Percentiles rank a stretch among this genome's conserved stretches.
These are phyloP conservation scores for Chironomus striatipennis DNA, from an alignment of 1,140 invertebrate genomes.

Conservation along the genomic window DNA sequence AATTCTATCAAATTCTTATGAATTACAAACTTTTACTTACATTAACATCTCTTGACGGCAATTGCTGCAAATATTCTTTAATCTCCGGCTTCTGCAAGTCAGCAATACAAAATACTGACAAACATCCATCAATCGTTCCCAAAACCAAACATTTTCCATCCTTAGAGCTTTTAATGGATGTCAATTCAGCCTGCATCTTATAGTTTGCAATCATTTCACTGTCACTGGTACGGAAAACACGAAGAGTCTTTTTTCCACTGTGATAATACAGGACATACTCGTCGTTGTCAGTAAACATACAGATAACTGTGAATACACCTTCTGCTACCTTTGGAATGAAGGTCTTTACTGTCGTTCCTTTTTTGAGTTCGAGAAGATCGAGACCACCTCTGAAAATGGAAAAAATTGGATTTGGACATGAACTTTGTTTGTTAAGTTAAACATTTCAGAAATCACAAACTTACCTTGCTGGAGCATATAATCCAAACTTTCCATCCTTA, in stretches of 20 bases:
- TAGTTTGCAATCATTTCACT: constrained; percentile 88
- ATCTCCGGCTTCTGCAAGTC: constrained; percentile 64
- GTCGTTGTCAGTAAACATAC: constrained; percentile 87
- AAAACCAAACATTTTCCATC: constrained; percentile 75
- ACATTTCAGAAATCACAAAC: not conserved
- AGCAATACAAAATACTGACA: constrained; percentile 83
- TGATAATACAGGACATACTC: constrained; percentile 96
- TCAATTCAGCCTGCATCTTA: constrained; percentile 83
- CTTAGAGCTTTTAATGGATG: constrained; percentile 70
- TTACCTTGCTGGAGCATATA: constrained; percentile 78
- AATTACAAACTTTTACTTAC: constrained; percentile 35
- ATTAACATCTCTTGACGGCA: constrained; percentile 64
- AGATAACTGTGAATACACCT: constrained; percentile 92
- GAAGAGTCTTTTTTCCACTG: constrained; percentile 82
- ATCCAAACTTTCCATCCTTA: constrained; percentile 78
- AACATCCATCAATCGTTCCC: constrained; percentile 87
- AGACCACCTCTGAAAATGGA: constrained; percentile 69
- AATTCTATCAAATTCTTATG: not conserved
- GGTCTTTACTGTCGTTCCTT: constrained; percentile 70
- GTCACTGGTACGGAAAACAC: constrained; percentile 81
- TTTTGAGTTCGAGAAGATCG: constrained; percentile 79
- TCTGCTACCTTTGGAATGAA: constrained; percentile 90
- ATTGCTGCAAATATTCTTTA: constrained; percentile 52
- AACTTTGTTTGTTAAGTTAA: no score
- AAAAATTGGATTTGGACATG: no score